Conservation (phyloP, 2,797 vertebrate genomes). For the Furcifer pardalis region DNA sequence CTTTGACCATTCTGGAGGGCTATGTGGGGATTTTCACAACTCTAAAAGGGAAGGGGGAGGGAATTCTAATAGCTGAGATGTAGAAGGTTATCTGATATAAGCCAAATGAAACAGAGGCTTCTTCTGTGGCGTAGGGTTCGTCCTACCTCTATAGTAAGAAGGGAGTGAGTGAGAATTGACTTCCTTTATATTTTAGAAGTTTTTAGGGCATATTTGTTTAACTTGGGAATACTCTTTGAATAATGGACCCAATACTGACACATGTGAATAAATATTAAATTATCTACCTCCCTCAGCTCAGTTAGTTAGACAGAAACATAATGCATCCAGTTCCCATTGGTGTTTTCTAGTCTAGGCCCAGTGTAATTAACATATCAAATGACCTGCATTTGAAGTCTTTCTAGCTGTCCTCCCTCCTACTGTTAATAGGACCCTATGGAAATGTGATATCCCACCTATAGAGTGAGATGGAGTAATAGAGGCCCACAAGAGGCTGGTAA, state of each 20-base stretch:
- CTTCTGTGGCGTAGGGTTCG: conserved; percentile 51
- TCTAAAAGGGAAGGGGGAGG: conserved; percentile 37
- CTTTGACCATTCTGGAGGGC: conserved; percentile 68
- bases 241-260: background rate
- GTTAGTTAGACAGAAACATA: conserved; percentile 47
- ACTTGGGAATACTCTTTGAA: background rate
- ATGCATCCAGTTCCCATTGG: conserved; percentile 43
- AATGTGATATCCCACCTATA: background rate
- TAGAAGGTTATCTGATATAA: conserved; percentile 69
- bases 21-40: conserved; percentile 68
- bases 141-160: conserved; percentile 32
- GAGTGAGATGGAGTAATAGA: too few relatives aligned
- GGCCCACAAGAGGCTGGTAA: too few relatives aligned
- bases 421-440: background rate
- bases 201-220: background rate
- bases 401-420: background rate
- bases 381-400: conserved; percentile 27
- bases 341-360: conserved; percentile 51
- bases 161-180: accelerated
- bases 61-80: conserved; percentile 55
- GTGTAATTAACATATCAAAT: conserved; percentile 43
- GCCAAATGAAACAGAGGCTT: conserved; percentile 46
- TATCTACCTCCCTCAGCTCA: conserved; percentile 33
- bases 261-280: conserved; percentile 44
- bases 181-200: conserved; percentile 32